A percentile compares a stretch with the other conserved stretches of the same genome.
These are phyloP conservation scores for Drosophila ironensis DNA, from an alignment of 1,140 invertebrate species.

Conservation along the genomic window DNA sequence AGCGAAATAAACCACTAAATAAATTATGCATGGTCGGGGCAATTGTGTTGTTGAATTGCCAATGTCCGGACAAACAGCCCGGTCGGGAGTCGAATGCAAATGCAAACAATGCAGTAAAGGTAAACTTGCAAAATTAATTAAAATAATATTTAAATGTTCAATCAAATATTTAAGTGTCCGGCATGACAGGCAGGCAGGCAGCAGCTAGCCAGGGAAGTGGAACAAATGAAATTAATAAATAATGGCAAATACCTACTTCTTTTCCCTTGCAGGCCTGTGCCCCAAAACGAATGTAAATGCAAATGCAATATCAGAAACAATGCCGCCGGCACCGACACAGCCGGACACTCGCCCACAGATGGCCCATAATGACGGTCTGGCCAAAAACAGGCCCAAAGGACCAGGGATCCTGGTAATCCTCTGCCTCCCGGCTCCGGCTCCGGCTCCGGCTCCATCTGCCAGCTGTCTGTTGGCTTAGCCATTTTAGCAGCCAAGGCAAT, in stretches of 20 bases:
- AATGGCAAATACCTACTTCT: constrained; percentile 25
- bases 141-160: constrained; percentile 60
- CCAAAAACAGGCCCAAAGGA: constrained; percentile 37
- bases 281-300: background rate
- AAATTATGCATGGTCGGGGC: constrained; percentile 59
- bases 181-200: constrained; percentile 2
- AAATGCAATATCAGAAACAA: background rate
- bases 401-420: constrained; percentile 28
- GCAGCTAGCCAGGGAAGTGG: background rate
- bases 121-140: constrained; percentile 69
- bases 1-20: constrained; percentile 70
- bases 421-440: background rate
- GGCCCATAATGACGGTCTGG: constrained; percentile 36
- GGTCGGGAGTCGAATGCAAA: constrained; percentile 17
- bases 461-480: constrained; percentile 51
- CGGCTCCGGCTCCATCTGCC: constrained; percentile 2
- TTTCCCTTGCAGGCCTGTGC: background rate
- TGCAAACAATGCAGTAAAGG: constrained; percentile 44
- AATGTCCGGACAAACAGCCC: constrained; percentile 22
- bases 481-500: constrained; percentile 38
- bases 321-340: too few relatives aligned
- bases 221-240: constrained; percentile 53
- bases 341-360: constrained; percentile 26
- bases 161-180: constrained; percentile 59
- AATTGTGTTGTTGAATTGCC: constrained; percentile 52